Percentiles rank a stretch among this genome's conserved stretches.
phyloP scores from a whole-genome alignment of 2,888 invertebrate genomes.

The Strigamia transsilvanica region DNA sequence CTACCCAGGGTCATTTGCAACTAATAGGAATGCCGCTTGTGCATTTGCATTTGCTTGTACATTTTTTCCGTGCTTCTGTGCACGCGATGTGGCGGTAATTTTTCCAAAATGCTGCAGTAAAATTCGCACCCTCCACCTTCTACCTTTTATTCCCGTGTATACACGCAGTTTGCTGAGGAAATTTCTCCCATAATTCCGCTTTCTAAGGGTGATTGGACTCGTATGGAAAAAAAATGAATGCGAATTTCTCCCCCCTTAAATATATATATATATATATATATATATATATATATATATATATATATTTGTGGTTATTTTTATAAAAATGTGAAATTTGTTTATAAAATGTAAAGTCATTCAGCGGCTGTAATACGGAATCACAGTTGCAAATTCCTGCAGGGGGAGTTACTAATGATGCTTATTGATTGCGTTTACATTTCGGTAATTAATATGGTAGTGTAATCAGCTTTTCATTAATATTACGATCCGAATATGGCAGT shows the following conservation, averaged over 20 bases:
- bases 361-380: background rate
- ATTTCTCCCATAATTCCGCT: constrained; percentile 37
- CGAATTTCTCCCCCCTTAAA: background rate
- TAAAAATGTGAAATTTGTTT: background rate
- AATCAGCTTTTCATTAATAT: constrained; percentile 32
- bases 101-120: constrained; percentile 39
- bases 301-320: background rate
- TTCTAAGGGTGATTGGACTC: constrained; percentile 35
- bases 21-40: constrained; percentile 22
- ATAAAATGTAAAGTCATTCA: background rate
- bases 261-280: background rate
- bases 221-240: constrained; percentile 26
- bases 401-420: constrained; percentile 10
- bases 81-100: constrained; percentile 34
- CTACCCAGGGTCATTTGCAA: constrained; percentile 31
- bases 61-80: constrained; percentile 21
- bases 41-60: constrained; percentile 15
- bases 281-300: background rate
- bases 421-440: constrained; percentile 20
- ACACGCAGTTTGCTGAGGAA: constrained; percentile 19
- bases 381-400: constrained; percentile 7
- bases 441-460: constrained; percentile 8
- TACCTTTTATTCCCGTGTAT: constrained; percentile 40
- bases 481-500: background rate
- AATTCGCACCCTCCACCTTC: constrained; percentile 29